phyloP scores from a whole-genome alignment of 2,888 invertebrate genomes.

The Noctua janthe region DNA sequence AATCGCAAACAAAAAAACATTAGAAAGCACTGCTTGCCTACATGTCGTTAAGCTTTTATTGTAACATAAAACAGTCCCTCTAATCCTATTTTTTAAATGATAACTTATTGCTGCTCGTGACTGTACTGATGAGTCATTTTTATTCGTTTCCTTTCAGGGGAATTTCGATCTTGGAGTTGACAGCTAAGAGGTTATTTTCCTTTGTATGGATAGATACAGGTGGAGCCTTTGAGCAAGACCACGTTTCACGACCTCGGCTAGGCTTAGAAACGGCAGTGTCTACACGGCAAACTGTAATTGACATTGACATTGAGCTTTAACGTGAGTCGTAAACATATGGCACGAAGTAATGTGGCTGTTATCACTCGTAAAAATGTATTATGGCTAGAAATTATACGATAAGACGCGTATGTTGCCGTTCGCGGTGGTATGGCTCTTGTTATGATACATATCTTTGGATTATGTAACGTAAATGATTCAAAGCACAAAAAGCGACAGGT shows the following conservation, averaged over 20 bases:
- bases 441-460: slow-evolving; percentile 3
- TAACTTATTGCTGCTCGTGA: slow-evolving; percentile 57
- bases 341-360: slow-evolving; percentile 50
- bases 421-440: slow-evolving; percentile 8
- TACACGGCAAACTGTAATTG: slow-evolving; percentile 73
- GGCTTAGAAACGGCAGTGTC: slow-evolving; percentile 70
- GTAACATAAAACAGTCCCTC: slow-evolving; percentile 35
- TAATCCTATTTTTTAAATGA: slow-evolving; percentile 56
- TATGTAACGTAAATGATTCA: background rate
- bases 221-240: slow-evolving; percentile 68
- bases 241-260: slow-evolving; percentile 70
- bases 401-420: slow-evolving; percentile 8
- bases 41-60: slow-evolving; percentile 54
- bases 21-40: slow-evolving; percentile 35
- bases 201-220: slow-evolving; percentile 50
- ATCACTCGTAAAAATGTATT: slow-evolving; percentile 55
- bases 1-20: slow-evolving; percentile 33
- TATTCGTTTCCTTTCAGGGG: slow-evolving; percentile 20
- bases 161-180: slow-evolving; percentile 26
- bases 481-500: background rate
- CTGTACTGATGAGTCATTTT: slow-evolving; percentile 62
- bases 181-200: slow-evolving; percentile 53
- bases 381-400: slow-evolving; percentile 48
- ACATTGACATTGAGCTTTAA: slow-evolving; percentile 79
- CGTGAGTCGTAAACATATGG: slow-evolving; percentile 61